Evolutionary conservation across 2,888 invertebrate genomes (phyloP), one percentile per base, ranked within the genome.

Genomic region (Dysmachus trigonus): DNA sequence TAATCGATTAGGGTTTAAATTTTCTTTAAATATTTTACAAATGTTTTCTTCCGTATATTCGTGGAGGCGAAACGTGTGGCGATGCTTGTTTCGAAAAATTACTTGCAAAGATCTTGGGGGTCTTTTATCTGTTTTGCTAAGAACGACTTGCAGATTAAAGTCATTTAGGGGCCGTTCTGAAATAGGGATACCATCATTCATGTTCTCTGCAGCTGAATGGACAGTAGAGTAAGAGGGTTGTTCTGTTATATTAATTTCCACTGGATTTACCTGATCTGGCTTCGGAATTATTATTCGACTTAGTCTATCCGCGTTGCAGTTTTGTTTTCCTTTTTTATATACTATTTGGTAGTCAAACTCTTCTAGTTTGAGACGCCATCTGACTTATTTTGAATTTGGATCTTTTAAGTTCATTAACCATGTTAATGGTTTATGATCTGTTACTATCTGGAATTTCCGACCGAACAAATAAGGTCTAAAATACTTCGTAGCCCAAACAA

Each of bases 1-100:
- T 30, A 85, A 79, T 86, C 82, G 87, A n/a, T 86, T 87, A 31
- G 87, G 87, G 5, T 87, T 53, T 18, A 88, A 38, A 71, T 81
- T 87, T 73, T 86, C 83, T 82, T 88, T 87, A 1, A 88, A 87
- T n/a, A 88, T 87, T 31, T 51, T 31, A 0, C 31, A 31, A 13
- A 81, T 27, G 10, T 8, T 51, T 53, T 53, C 31, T 53, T 31
- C 51, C 3, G 81, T 30, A 13, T 18, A 30, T 30, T 31, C 31
- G 13, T 51, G 30, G 13, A 81, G 18, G 22, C 31, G 53, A n/a
- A 81, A 30, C 18, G 53, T 76, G 13, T 35, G 33, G 6, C 76
- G 31, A 33, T 76, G 71, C 85, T 85, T 88, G 31, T 87, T 86
- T 81, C 73, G 86, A 18, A 88, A 88, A 30, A 86, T 82, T 2